Evolutionary conservation across 2,113 vertebrate species (phyloP), one percentile per base, ranked within the genome.

Genomic region (Redunca redunca): DNA sequence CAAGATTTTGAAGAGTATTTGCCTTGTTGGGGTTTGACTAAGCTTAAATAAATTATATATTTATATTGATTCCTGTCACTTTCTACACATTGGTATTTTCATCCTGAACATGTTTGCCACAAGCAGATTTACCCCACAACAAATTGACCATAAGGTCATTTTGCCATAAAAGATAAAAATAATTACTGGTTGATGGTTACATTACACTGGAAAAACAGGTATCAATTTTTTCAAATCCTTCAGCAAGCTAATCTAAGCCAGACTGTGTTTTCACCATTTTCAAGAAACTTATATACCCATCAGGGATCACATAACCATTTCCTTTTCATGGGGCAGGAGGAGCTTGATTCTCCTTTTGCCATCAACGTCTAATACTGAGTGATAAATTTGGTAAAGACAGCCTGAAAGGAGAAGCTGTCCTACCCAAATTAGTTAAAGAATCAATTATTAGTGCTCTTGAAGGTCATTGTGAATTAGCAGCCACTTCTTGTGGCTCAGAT

Each of bases 311-410:
- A 83, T 25, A 9, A 25, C 30, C 21, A 55, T 55, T 55, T 83
- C 33, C 33, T 55, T 55, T 83, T 15, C 11, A 13, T 21, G 12
- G 11, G 50, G n/a, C 6, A 83, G 33, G 12, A 55, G 50, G 33
- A 36, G 10, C 33, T 53, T 83, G 33, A 83, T 36, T 55, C 12
- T 83, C 52, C 12, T 25, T 83, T 83, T 53, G 81, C 33, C 33
- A 25, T n/a, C 21, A 53, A 25, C 0, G 1, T 82, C 6, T 55
- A 25, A 36, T 36, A 36, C 21, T n/a, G 6, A 0, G 1, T 15
- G 33, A 83, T 9, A 36, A 53, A 53, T 9, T 0, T 53, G 81
- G 81, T 83, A 53, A 53, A 53, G 19, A 55, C 19, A 6, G 81
- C 81, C 19, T 53, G 50, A 55, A 12, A 83, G 50, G 50, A 53